Base-by-base conservation (phyloP, 2,797 vertebrate genomes). In the Myotis vivesi region DNA sequence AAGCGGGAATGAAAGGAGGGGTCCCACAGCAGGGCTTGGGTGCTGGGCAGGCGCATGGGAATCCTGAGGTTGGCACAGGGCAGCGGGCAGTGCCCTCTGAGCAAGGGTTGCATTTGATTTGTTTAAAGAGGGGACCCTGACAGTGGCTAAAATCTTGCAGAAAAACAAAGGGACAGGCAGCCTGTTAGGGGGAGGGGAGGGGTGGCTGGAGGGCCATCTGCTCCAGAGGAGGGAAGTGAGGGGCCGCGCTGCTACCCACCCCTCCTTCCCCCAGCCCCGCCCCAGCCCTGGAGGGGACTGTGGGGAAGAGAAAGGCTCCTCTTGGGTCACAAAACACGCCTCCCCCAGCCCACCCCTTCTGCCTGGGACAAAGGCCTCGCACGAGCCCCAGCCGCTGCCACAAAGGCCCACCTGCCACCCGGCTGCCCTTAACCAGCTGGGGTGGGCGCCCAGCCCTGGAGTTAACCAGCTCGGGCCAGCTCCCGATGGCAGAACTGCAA, bases 381-480 rank as follows among this genome's bases (percentile, higher is more conserved):
- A 0, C 0, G 5, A 96, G 97, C 94, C 8, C 0, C 15, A 8
- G 66, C 51, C 5, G 3, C 46, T 81, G 94, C 97, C 97, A 97
- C 97, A 95, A 91, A 94, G 94, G 89, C 96, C 97, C 97, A 98
- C 97, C 98, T 98, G 98, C 98, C 98, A 96, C 96, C 97, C 89
- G 73, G 90, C 96, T 87, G 64, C 97, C 97, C 98, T 98, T 98
- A 98, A 97, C 66, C 94, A 96, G 93, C 87, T 19, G 62, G 83
- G 73, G 71, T 1, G 0, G 62, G 36, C 36, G 8, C 75, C 62
- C 46, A 30, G 55, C 19, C 19, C 82, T 11, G 2, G 10, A 75
- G 92, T 95, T 97, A 96, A 94, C 94, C 75, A 94, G 88, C 92
- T 90, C 73, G 3, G 69, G 51, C 44, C 87, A 0, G 0, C 20